Evolutionary conservation across 2,888 invertebrate species (phyloP), one percentile per base, ranked within the genome.

Genomic region (Dolichopus griseipennis): DNA sequence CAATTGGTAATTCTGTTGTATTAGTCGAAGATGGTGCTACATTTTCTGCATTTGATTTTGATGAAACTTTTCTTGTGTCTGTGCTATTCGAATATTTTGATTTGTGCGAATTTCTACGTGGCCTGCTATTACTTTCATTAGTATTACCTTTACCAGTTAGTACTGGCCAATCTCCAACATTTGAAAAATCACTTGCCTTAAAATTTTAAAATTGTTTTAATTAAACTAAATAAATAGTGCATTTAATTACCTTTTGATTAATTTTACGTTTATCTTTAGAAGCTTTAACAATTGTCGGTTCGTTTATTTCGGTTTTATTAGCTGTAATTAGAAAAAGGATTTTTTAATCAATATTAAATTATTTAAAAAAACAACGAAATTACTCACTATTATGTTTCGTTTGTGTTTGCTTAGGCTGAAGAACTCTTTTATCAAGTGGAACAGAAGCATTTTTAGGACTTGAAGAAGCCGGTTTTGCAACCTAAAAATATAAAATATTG

Each of bases 141-240:
- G 73, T 75, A 63, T 75, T 83, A 80, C 84, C 86, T 79, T 88
- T 86, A 74, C 92, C 91, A 73, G 78, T 76, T 52, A 95, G 84
- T 73, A 93, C 89, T 75, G 96, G 95, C 95, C 95, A 96, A 82
- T 95, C 95, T 73, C 91, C 90, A 75, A 91, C 91, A 83, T 94
- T 92, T 73, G 90, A 88, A 83, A 95, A 91, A 82, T 92, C 91
- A 79, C 91, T 91, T 72, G 91, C 91, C 93, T 93, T 85, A 8
- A 83, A 76, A 75, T 73, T 72, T 70, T 69, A 34, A 66, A 65
- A 66, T n/a, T 18, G 62, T n/a, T 22, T 33, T 43, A 21, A 68
- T n/a, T 12, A 61, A 22, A 22, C 20, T 68, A 62, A 15, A 20
- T 20, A 5, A 33, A 63, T 12, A 34, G 3, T 2, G 1, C 8